Evolutionary conservation across 2,113 vertebrate genomes (phyloP), one percentile per base, ranked within the genome.

Genomic region (Chascanopsetta lugubris): DNA sequence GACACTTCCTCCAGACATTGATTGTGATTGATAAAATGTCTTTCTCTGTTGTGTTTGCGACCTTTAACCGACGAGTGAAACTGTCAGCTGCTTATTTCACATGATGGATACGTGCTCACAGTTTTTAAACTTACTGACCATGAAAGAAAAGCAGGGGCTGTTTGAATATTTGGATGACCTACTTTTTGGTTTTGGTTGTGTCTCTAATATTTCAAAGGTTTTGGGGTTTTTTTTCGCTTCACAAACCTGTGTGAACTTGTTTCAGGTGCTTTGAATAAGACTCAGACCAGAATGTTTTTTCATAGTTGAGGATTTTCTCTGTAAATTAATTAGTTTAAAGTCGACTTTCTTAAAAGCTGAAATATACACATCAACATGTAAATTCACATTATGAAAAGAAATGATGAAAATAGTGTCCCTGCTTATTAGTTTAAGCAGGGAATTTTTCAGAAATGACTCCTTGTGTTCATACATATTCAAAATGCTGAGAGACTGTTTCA

Each of bases 51-150:
- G 6, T 29, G 18, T 6, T 9, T 22, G 22, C 24, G 47, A 42
- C 43, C 17, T 25, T 26, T 56, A 20, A 34, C 4, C 25, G 29
- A n/a, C 30, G 1, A 36, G 5, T 29, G 11, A 54, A 45, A 2
- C 25, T 5, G 42, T 53, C 29, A 45, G 46, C 40, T 21, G 40
- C 12, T 59, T 49, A 2, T 43, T 61, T 34, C 25, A 4, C 46
- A 12, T 42, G 38, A n/a, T n/a, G 38, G 38, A 42, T 34, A 38
- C 11, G 32, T 59, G 51, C 62, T 69, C 50, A 8, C 8, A 1
- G 10, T 53, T 77, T n/a, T 69, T 13, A 58, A 40, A 56, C 34
- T 22, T 24, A 24, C 45, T 42, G 38, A n/a, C 38, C 38, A n/a
- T n/a, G 38, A 42, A 42, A n/a, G 17, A n/a, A 42, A 42, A 15